Evolutionary conservation across 2,888 invertebrate species (phyloP).

Genomic region (Ormyrus rosae): DNA sequence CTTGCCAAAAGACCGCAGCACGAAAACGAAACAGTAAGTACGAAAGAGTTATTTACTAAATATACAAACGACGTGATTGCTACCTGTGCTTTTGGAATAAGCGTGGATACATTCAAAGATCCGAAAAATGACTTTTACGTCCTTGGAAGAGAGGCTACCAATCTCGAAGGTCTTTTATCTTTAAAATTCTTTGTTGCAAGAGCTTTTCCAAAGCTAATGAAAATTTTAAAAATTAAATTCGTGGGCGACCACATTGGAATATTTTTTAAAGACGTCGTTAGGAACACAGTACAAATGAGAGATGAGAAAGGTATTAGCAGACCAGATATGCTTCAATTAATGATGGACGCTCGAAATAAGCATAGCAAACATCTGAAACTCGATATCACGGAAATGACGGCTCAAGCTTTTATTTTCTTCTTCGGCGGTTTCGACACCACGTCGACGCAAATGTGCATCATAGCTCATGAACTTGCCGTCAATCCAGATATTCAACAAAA

Average conservation of each 20-base stretch:
- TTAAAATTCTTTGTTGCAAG: constrained; percentile 58
- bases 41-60: constrained; percentile 72
- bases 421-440: constrained; percentile 68
- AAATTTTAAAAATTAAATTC: constrained; percentile 54
- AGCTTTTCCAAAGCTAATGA: constrained; percentile 56
- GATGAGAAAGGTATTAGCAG: constrained; percentile 61
- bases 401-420: constrained; percentile 62
- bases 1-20: constrained; percentile 52
- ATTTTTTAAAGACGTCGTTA: constrained; percentile 60
- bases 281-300: constrained; percentile 54
- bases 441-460: constrained; percentile 63
- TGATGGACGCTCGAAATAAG: constrained; percentile 65
- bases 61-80: constrained; percentile 76
- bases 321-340: constrained; percentile 68
- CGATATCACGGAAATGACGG: constrained; percentile 73
- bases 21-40: constrained; percentile 63
- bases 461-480: constrained; percentile 62
- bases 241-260: constrained; percentile 39
- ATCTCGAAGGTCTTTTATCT: constrained; percentile 46
- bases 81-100: constrained; percentile 75
- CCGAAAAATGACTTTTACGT: constrained; percentile 69
- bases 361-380: constrained; percentile 53
- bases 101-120: constrained; percentile 69
- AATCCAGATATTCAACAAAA: constrained; percentile 64
- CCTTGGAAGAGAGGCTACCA: constrained; percentile 63